These are phyloP conservation scores for Urocyon cinereoargenteus DNA, from an alignment of 2,797 vertebrate genomes.

Conservation along the genomic window DNA sequence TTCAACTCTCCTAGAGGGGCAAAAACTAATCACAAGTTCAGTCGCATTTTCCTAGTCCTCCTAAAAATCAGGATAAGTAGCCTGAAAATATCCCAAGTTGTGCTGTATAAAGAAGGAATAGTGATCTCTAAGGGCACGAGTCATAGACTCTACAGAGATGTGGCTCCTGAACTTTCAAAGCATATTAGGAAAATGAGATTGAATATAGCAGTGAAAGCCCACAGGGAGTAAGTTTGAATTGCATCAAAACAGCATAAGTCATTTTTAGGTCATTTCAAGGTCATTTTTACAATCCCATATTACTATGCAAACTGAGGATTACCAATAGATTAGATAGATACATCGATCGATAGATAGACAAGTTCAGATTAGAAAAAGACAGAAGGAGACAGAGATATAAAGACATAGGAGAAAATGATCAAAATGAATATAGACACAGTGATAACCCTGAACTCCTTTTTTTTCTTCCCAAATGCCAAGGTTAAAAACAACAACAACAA, in stretches of 20 bases:
- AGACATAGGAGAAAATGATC: background rate
- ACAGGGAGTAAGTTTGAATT: background rate
- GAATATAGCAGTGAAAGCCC: background rate
- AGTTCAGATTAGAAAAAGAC: background rate
- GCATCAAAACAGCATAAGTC: background rate
- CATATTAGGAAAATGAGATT: background rate
- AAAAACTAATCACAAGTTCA: constrained; percentile 47
- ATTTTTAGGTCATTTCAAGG: background rate
- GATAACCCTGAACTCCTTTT: background rate
- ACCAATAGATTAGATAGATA: background rate
- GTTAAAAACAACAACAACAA: background rate
- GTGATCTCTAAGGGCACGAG: background rate
- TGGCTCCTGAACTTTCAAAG: background rate
- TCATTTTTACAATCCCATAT: background rate
- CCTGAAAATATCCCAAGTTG: constrained; percentile 19
- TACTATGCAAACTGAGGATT: background rate
- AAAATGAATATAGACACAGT: background rate
- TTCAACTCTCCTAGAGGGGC: background rate
- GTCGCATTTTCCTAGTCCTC: background rate
- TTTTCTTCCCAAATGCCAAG: background rate
- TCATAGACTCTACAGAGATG: background rate
- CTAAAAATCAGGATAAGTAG: background rate
- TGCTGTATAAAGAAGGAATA: constrained; percentile 8
- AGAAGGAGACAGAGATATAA: background rate
- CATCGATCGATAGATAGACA: background rate